Base-by-base conservation (phyloP, 1,140 invertebrate species). In the Drosophila orosa region DNA sequence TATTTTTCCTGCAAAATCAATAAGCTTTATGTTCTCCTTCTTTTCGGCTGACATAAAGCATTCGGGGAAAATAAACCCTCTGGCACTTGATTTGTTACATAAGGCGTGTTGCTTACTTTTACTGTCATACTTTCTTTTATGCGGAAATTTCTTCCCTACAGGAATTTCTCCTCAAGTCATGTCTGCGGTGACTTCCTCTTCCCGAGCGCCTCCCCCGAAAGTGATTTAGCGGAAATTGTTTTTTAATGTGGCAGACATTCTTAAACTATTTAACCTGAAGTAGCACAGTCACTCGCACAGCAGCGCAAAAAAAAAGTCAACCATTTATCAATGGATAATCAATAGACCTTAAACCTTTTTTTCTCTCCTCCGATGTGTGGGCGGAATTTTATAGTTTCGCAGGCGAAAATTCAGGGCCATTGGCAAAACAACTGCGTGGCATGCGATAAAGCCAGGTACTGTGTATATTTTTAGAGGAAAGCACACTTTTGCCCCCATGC, bases 291-390 rank as follows among this genome's bases (percentile, higher is more conserved):
- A 56, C 50, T 52, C 54, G 40, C 50, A 37, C 29, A 42, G 39
- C 24, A n/a, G 52, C 50, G 29, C n/a, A 17, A 19, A 8, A 15
- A 12, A 50, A 63, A 67, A 74, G 83, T 69, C 75, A 75, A 58
- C 83, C 85, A 86, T 87, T 87, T 86, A 83, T 86, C 83, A 86
- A 86, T 86, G 79, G 83, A 86, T 87, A 86, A 86, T 86, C 83
- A 87, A 86, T 86, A 87, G 69, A 81, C 40, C 74, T 57, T 58
- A 75, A 80, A 69, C 74, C 73, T 57, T 77, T 69, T 59, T 55
- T 54, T 39, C 10, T 19, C 7, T 29, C 6, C 40, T 55, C 2
- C 19, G 42, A 10, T 52, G 19, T 37, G 44, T 22, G 10, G 33
- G 48, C 2, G 63, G 58, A 50, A 87, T 78, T 86, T 87, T 76